These are phyloP conservation scores for Hormiphora californensis DNA, from an alignment of 37 sponge, comb jelly and placozoan species.

Conservation along the genomic window DNA sequence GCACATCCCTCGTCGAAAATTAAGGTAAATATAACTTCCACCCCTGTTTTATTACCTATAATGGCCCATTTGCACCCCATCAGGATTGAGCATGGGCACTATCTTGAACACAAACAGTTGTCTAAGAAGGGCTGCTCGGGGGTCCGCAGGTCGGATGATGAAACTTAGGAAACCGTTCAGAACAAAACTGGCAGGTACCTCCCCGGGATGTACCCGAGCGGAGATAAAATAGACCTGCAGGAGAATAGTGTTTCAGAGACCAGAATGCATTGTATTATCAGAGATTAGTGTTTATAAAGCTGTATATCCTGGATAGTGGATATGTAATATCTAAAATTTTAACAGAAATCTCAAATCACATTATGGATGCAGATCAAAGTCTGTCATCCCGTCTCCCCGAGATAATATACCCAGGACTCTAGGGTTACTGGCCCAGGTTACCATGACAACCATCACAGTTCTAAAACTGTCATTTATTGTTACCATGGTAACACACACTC, in stretches of 20 bases:
- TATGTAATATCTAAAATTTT: too few relatives aligned
- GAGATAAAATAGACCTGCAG: conserved; percentile 78
- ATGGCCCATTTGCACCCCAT: conserved; percentile 64
- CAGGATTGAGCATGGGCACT: conserved; percentile 94
- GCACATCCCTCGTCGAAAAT: neutral
- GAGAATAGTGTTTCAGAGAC: neutral
- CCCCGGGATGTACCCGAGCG: conserved; percentile 94
- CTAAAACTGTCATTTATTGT: neutral
- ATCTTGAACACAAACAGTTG: conserved; percentile 86
- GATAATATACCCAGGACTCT: too few relatives aligned
- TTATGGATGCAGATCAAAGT: too few relatives aligned
- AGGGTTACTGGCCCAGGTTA: too few relatives aligned
- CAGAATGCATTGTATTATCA: too few relatives aligned
- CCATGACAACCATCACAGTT: too few relatives aligned
- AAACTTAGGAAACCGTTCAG: conserved; percentile 95
- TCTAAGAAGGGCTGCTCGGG: conserved; percentile 64
- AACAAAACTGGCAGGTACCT: conserved; percentile 90
- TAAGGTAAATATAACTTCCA: neutral
- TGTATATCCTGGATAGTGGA: too few relatives aligned
- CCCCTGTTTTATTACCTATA: too few relatives aligned
- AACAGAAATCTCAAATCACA: too few relatives aligned
- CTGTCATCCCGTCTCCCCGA: too few relatives aligned
- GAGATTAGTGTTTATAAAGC: too few relatives aligned
- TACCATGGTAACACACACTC: neutral
- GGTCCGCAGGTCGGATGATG: conserved; percentile 74